Evolutionary conservation across 2,888 invertebrate genomes (phyloP).

Genomic region (Malacosoma neustria): DNA sequence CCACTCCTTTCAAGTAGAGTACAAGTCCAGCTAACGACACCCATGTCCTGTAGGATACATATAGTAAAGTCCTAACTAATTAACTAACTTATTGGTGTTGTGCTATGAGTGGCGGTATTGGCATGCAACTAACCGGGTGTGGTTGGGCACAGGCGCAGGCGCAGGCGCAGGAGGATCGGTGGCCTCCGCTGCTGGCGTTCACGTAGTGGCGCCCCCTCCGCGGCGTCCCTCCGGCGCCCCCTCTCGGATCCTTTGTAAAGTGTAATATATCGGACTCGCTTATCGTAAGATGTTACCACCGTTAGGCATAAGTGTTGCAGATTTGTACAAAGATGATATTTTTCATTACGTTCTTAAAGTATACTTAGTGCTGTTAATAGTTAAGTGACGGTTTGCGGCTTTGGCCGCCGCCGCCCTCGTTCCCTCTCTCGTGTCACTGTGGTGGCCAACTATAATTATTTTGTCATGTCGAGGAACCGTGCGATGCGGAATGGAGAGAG

Average conservation of each 20-base stretch:
- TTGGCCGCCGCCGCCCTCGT: too few species aligned
- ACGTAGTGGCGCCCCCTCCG: conserved; percentile 41
- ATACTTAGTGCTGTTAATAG: too few species aligned
- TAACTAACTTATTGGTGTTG: too few species aligned
- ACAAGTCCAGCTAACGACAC: background rate
- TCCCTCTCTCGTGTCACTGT: too few species aligned
- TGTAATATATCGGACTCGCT: conserved; percentile 26
- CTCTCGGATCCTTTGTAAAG: conserved; percentile 24
- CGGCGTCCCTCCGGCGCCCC: conserved; percentile 10
- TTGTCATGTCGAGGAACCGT: too few species aligned
- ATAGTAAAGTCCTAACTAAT: too few species aligned
- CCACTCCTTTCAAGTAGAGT: background rate
- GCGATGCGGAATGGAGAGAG: too few species aligned
- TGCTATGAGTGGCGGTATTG: conserved; percentile 8
- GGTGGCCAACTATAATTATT: too few species aligned
- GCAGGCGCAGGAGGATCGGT: conserved; percentile 66
- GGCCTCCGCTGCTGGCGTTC: conserved; percentile 65
- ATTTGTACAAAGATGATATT: conserved; percentile 28
- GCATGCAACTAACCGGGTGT: conserved; percentile 8
- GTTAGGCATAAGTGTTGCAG: conserved; percentile 34
- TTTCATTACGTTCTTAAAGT: too few species aligned
- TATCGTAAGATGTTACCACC: conserved; percentile 23
- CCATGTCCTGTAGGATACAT: too few species aligned
- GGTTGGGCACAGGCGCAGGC: too few species aligned
- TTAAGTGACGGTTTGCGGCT: too few species aligned